Percentiles rank a stretch among this genome's conserved stretches.
Conservation (phyloP, 2,888 invertebrate species). For the Fragum sueziense region DNA sequence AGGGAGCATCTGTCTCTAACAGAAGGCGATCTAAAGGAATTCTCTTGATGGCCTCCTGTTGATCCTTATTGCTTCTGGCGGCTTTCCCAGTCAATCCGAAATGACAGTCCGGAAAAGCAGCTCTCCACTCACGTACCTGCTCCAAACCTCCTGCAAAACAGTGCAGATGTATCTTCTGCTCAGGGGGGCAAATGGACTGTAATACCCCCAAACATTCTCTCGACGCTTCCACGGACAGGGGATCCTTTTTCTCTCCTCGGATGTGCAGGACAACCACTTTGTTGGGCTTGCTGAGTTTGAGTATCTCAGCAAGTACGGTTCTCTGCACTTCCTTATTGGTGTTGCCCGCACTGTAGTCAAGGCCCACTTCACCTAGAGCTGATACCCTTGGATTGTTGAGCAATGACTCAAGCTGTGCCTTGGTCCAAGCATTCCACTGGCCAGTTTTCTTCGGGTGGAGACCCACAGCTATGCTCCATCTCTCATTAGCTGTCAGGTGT, state of each 20-base stretch:
- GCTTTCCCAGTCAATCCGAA: background rate
- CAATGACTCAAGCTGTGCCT: background rate
- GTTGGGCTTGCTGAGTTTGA: background rate
- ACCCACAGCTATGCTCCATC: background rate
- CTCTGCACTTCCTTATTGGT: background rate
- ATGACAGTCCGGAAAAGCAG: slow-evolving; percentile 6
- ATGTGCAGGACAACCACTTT: background rate
- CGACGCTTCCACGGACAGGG: background rate
- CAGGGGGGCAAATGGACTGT: background rate
- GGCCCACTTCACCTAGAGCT: background rate
- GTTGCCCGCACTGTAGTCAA: too few relatives aligned
- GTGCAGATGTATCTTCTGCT: background rate
- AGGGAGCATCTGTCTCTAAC: background rate
- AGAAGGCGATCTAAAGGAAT: background rate
- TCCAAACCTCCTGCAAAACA: background rate
- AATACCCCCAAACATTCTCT: background rate
- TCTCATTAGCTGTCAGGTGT: background rate
- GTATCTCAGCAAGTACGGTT: background rate
- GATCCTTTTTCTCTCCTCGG: background rate
- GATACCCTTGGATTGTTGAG: background rate
- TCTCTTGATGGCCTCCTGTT: background rate
- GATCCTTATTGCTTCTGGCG: background rate
- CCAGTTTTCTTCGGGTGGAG: background rate
- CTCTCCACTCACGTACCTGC: background rate
- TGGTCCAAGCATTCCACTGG: background rate